A percentile compares a stretch with the other conserved stretches of the same genome.
phyloP scores from a whole-genome alignment of 2,888 invertebrate species.

The Andrena minutula region DNA sequence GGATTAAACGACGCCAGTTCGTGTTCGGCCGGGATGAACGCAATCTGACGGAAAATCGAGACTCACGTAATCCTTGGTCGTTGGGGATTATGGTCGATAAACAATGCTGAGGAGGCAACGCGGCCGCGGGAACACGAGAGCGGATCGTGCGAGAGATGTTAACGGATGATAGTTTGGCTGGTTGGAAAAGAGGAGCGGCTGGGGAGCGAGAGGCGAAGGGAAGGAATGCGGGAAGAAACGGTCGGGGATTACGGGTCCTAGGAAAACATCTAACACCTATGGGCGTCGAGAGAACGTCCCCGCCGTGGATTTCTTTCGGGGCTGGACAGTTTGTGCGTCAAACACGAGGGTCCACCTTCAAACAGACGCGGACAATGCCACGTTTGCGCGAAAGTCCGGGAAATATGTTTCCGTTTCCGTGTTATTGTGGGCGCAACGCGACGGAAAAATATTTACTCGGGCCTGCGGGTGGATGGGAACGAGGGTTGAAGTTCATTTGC shows the following conservation, averaged over 20 bases:
- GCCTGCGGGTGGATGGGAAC: neutral
- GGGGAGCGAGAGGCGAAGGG: neutral
- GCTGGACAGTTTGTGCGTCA: conserved; percentile 1
- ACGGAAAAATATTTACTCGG: conserved; percentile 22
- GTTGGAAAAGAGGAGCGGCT: conserved; percentile 20
- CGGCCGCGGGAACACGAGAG: conserved; percentile 44
- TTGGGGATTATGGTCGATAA: conserved; percentile 76
- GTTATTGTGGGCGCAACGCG: conserved; percentile 3
- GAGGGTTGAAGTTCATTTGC: neutral
- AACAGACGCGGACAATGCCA: conserved; percentile 45
- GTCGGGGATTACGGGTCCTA: conserved; percentile 68
- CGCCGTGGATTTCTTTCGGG: neutral
- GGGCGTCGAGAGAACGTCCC: conserved; percentile 37
- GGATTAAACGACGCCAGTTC: conserved; percentile 9
- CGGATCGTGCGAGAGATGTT: conserved; percentile 62
- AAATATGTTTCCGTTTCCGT: conserved; percentile 11
- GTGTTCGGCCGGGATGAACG: conserved; percentile 33
- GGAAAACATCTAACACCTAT: conserved; percentile 69
- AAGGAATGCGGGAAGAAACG: conserved; percentile 57
- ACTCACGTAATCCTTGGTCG: conserved; percentile 73
- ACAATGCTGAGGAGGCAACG: conserved; percentile 66
- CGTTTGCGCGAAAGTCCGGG: conserved; percentile 12
- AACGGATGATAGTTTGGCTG: conserved; percentile 54
- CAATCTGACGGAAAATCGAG: conserved; percentile 77
- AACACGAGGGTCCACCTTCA: conserved; percentile 7